These are phyloP conservation scores for Temnothorax unifasciatus DNA, from an alignment of 2,888 invertebrate genomes.

Conservation along the genomic window DNA sequence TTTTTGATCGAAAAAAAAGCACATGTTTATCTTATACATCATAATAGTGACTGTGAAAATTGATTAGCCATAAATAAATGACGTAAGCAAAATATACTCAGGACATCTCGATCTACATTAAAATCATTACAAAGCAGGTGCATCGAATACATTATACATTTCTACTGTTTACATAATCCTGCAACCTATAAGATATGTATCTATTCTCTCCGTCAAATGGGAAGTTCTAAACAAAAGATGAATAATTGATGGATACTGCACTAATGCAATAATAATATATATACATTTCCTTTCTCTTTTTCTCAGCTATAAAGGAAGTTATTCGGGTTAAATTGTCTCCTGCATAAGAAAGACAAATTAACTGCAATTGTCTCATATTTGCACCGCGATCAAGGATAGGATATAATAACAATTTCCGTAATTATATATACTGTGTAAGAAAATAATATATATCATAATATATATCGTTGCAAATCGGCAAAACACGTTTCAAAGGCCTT, in stretches of 20 bases:
- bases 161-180: not conserved
- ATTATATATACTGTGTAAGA: not conserved
- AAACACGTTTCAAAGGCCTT: not conserved
- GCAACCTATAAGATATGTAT: not conserved
- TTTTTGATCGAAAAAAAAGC: no score
- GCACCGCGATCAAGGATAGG: not conserved
- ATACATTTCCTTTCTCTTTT: no score
- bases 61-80: not conserved
- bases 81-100: not conserved
- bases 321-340: not conserved
- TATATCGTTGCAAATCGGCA: not conserved
- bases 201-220: not conserved
- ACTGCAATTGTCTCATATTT: no score
- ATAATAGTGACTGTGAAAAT: not conserved
- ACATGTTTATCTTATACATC: no score
- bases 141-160: not conserved
- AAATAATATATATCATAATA: conserved; percentile 20
- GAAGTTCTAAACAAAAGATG: not conserved
- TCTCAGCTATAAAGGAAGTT: not conserved
- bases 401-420: conserved; percentile 17
- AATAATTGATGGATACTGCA: not conserved
- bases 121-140: not conserved
- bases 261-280: not conserved
- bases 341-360: not conserved
- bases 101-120: not conserved